A percentile compares a stretch with the other conserved stretches of the same genome.
phyloP scores from a whole-genome alignment of 1,140 invertebrate genomes.

The Epicauta chinensis region DNA sequence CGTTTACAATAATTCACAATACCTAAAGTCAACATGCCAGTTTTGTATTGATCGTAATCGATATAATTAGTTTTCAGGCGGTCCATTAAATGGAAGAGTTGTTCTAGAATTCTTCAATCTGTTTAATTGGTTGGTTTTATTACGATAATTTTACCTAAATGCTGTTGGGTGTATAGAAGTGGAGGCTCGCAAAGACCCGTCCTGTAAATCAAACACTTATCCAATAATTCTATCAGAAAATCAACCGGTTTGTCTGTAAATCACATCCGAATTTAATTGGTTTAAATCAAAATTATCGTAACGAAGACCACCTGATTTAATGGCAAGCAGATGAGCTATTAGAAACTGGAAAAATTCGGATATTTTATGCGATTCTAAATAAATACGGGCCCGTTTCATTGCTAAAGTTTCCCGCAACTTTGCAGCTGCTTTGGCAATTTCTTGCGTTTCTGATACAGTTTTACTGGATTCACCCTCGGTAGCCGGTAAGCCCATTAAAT shows the following conservation, averaged over 20 bases:
- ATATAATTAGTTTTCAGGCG: slow-evolving; percentile 31
- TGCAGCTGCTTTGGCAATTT: too few relatives aligned
- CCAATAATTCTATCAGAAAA: slow-evolving; percentile 44
- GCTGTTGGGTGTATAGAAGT: slow-evolving; percentile 39
- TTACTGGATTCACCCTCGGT: slow-evolving; percentile 14
- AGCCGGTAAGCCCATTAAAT: slow-evolving; percentile 17
- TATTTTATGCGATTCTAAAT: slow-evolving; percentile 42
- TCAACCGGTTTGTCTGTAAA: slow-evolving; percentile 44
- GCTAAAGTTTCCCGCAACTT: slow-evolving; percentile 17
- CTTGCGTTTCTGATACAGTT: too few relatives aligned
- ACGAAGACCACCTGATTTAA: too few relatives aligned
- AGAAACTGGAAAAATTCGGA: slow-evolving; percentile 46
- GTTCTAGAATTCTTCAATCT: slow-evolving; percentile 13
- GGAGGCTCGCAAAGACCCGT: slow-evolving; percentile 43
- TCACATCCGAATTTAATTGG: slow-evolving; percentile 17
- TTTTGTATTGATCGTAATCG: slow-evolving; percentile 32
- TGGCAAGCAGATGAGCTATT: slow-evolving; percentile 41
- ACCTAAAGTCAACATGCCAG: slow-evolving; percentile 32
- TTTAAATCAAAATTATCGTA: too few relatives aligned
- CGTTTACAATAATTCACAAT: slow-evolving; percentile 28
- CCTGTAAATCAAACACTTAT: slow-evolving; percentile 46
- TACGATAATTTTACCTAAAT: slow-evolving; percentile 14
- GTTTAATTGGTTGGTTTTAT: neutral
- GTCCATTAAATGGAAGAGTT: slow-evolving; percentile 37
- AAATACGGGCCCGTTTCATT: slow-evolving; percentile 37